phyloP scores from a whole-genome alignment of 2,113 vertebrate species.

The Mormoops blainvillei region DNA sequence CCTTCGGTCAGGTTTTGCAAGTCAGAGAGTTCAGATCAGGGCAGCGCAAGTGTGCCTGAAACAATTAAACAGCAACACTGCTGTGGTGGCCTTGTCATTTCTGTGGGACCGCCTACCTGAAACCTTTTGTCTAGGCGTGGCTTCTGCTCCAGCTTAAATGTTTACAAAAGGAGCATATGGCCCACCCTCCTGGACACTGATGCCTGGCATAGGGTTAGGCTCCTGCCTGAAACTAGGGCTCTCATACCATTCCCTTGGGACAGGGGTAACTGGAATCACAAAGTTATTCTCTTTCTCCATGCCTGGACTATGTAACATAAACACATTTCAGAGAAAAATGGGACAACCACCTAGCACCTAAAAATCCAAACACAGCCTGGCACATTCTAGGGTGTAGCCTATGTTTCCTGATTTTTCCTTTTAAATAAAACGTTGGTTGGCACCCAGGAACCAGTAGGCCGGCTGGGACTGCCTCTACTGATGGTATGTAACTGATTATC shows the following conservation, averaged over 20 bases:
- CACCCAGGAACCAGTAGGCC: not conserved
- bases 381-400: not conserved
- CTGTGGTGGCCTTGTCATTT: not conserved
- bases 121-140: not conserved
- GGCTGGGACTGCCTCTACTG: not conserved
- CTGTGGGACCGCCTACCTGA: not conserved
- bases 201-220: no score
- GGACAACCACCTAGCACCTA: not conserved
- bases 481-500: not conserved
- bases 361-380: not conserved
- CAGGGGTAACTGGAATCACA: not conserved
- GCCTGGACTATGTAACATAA: not conserved
- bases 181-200: not conserved
- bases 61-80: not conserved
- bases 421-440: not conserved
- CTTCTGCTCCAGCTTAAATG: not conserved
- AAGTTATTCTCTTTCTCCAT: not conserved
- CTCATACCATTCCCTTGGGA: not conserved
- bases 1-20: not conserved
- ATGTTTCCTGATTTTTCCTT: not conserved
- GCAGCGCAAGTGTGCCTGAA: fast-evolving
- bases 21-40: not conserved
- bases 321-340: not conserved
- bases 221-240: not conserved
- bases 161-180: not conserved